Conservation (phyloP, 2,113 vertebrate species). For the Morone saxatilis region DNA sequence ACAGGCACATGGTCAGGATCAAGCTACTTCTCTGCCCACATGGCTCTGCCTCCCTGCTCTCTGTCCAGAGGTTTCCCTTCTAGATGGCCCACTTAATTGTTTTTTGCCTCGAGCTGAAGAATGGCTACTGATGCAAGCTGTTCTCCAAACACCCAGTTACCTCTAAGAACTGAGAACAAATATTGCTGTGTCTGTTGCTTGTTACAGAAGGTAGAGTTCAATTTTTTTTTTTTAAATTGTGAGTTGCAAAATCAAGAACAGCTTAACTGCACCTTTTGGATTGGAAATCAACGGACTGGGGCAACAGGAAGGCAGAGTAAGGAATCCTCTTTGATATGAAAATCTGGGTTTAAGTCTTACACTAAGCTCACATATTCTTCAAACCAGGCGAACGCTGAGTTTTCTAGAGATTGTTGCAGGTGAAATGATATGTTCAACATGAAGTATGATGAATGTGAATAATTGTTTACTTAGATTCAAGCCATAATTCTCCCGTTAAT, state of each 20-base stretch:
- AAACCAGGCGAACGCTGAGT: too few species aligned
- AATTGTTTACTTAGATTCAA: too few species aligned
- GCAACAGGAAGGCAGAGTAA: not conserved
- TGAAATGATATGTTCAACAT: too few species aligned
- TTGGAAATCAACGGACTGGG: too few species aligned
- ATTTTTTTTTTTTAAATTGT: not conserved
- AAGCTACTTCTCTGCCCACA: slow-evolving; percentile 17
- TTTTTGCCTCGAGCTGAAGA: not conserved
- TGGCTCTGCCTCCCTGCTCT: not conserved
- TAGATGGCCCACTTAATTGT: not conserved
- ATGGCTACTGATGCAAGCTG: not conserved
- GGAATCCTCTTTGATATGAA: not conserved
- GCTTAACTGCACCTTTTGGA: not conserved
- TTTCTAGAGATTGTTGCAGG: too few species aligned
- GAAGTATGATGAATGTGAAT: too few species aligned
- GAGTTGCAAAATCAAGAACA: not conserved
- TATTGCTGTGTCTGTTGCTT: not conserved
- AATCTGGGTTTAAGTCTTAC: not conserved
- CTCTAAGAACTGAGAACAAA: not conserved
- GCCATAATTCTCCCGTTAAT: too few species aligned
- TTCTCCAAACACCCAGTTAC: not conserved
- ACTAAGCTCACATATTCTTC: too few species aligned
- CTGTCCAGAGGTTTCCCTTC: not conserved
- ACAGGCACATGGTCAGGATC: slow-evolving; percentile 45
- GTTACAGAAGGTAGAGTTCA: not conserved